Percentiles rank a stretch among this genome's conserved stretches.
Evolutionary conservation across 2,888 invertebrate species (phyloP).

Genomic region (Epinotia nisella): DNA sequence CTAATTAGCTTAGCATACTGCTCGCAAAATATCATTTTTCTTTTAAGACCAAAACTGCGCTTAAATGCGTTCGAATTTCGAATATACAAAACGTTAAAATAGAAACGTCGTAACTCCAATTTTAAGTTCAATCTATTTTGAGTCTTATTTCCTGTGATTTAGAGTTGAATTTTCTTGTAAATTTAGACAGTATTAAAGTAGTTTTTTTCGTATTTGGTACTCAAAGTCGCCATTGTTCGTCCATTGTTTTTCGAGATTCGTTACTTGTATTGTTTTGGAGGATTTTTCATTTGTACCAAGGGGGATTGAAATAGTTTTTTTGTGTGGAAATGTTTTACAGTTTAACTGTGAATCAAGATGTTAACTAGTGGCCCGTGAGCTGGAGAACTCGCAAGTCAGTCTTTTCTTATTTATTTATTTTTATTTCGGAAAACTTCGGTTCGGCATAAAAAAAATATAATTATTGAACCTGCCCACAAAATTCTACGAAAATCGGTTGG

Average conservation of each 20-base stretch:
- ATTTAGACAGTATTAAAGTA: too few species aligned
- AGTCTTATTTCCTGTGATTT: not conserved
- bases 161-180: conserved; percentile 1
- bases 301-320: conserved; percentile 24
- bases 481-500: too few species aligned
- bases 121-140: not conserved
- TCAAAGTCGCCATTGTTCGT: conserved; percentile 34
- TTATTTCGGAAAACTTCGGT: too few species aligned
- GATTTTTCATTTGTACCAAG: conserved; percentile 39
- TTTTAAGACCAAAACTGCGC: conserved; percentile 4
- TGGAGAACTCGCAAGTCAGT: too few species aligned
- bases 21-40: not conserved
- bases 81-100: not conserved
- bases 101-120: not conserved
- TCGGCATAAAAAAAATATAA: too few species aligned
- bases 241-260: conserved; percentile 41
- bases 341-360: conserved; percentile 17
- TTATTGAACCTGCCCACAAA: too few species aligned
- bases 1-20: not conserved
- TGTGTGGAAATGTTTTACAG: not conserved
- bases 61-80: conserved; percentile 25
- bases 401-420: too few species aligned
- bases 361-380: not conserved
- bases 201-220: not conserved
- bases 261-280: conserved; percentile 43